Conservation (phyloP, 2,797 vertebrate species). For the Protosalanx chinensis region DNA sequence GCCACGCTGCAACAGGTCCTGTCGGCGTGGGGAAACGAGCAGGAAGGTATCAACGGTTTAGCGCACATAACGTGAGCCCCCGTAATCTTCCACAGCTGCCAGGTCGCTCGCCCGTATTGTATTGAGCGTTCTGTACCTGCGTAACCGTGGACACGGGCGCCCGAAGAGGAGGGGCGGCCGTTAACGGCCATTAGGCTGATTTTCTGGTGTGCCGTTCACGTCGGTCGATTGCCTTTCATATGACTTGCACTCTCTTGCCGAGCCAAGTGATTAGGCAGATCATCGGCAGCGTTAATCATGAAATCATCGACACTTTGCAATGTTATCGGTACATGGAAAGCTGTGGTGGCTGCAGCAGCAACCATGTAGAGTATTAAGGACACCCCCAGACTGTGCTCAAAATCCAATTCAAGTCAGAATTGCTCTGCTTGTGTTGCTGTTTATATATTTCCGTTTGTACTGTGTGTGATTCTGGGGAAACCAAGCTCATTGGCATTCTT, state of each 20-base stretch:
- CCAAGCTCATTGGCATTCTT: conserved; percentile 37
- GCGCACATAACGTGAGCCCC: conserved; percentile 35
- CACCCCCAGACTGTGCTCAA: neutral
- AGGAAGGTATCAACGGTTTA: conserved; percentile 26
- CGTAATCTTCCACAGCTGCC: conserved; percentile 25
- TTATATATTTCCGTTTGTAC: too few species aligned
- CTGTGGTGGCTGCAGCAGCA: neutral
- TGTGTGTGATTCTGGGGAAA: neutral
- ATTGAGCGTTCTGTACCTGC: conserved; percentile 20
- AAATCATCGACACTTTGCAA: conserved; percentile 2
- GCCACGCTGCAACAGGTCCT: neutral
- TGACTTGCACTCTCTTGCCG: neutral
- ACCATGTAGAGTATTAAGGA: neutral
- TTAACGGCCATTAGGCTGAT: neutral
- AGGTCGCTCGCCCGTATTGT: conserved; percentile 34
- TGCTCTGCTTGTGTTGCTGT: too few species aligned
- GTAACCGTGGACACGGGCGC: conserved; percentile 6
- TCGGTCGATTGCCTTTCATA: neutral
- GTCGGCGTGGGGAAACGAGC: conserved; percentile 22
- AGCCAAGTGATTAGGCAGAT: neutral
- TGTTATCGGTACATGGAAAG: neutral
- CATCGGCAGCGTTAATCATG: conserved; percentile 14
- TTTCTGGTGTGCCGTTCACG: conserved; percentile 3
- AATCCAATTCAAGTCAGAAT: too few species aligned
- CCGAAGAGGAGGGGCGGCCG: conserved; percentile 3